These are phyloP conservation scores for Pemphigus obesinymphae DNA, from an alignment of 1,140 invertebrate genomes.

Conservation along the genomic window DNA sequence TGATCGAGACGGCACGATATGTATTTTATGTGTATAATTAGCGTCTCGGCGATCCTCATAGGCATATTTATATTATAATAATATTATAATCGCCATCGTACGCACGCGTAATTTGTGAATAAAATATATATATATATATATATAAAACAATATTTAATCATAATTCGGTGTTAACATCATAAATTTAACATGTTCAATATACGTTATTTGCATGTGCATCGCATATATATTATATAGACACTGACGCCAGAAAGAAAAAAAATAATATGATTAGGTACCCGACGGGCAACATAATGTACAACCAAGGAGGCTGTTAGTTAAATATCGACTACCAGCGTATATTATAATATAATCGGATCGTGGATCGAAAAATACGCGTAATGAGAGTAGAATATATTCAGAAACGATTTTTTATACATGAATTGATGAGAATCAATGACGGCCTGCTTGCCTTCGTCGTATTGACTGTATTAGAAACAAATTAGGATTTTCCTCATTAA, in stretches of 20 bases:
- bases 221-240: background rate
- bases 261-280: background rate
- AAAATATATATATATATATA: too few relatives aligned
- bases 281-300: background rate
- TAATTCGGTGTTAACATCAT: background rate
- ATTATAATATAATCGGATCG: slow-evolving; percentile 1
- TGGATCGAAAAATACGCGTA: background rate
- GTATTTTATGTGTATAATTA: too few relatives aligned
- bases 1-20: too few relatives aligned
- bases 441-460: background rate
- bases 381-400: background rate
- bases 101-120: background rate
- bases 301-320: background rate
- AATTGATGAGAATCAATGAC: background rate
- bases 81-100: too few relatives aligned
- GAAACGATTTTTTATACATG: background rate
- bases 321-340: background rate
- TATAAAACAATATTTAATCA: background rate
- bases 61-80: too few relatives aligned
- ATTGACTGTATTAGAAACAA: too few relatives aligned
- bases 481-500: too few relatives aligned
- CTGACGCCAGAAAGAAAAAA: background rate
- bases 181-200: background rate
- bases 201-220: background rate
- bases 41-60: too few relatives aligned